Evolutionary conservation across 2,888 invertebrate species (phyloP).

Genomic region (Aplocera efformata): DNA sequence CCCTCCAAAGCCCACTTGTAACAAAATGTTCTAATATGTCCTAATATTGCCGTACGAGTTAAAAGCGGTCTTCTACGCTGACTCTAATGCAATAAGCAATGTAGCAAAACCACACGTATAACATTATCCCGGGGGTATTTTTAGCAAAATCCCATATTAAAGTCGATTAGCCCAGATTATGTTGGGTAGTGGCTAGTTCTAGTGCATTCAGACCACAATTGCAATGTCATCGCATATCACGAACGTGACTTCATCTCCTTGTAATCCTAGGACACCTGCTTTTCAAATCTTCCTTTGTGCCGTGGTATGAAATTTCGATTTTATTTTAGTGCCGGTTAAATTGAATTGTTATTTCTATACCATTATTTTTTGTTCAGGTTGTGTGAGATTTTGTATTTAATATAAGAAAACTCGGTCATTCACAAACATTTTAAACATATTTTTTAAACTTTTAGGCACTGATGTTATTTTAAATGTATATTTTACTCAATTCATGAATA

Average conservation of each 20-base stretch:
- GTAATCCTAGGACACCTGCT: conserved; percentile 74
- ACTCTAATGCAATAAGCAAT: too few relatives aligned
- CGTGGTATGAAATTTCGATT: conserved; percentile 28
- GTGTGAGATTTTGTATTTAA: conserved; percentile 1
- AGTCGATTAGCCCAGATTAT: conserved; percentile 46
- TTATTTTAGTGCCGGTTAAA: conserved; percentile 27
- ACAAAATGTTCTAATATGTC: too few relatives aligned
- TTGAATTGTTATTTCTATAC: conserved; percentile 30
- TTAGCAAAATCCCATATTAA: conserved; percentile 16
- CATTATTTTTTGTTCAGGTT: conserved; percentile 20
- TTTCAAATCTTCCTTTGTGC: conserved; percentile 55
- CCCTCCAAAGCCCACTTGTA: too few relatives aligned
- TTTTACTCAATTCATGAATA: too few relatives aligned
- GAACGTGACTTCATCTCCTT: conserved; percentile 71
- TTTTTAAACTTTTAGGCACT: too few relatives aligned
- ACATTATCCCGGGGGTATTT: conserved; percentile 9
- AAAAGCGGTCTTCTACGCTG: too few relatives aligned
- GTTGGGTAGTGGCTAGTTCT: conserved; percentile 42
- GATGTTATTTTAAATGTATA: too few relatives aligned
- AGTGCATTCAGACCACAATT: conserved; percentile 55
- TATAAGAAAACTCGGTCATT: too few relatives aligned
- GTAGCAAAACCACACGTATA: too few relatives aligned
- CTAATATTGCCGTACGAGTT: too few relatives aligned
- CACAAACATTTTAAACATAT: too few relatives aligned
- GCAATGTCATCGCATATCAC: conserved; percentile 73